Evolutionary conservation across 2,113 vertebrate genomes (phyloP), one percentile per base, ranked within the genome.

Genomic region (Nothoprocta pentlandii): DNA sequence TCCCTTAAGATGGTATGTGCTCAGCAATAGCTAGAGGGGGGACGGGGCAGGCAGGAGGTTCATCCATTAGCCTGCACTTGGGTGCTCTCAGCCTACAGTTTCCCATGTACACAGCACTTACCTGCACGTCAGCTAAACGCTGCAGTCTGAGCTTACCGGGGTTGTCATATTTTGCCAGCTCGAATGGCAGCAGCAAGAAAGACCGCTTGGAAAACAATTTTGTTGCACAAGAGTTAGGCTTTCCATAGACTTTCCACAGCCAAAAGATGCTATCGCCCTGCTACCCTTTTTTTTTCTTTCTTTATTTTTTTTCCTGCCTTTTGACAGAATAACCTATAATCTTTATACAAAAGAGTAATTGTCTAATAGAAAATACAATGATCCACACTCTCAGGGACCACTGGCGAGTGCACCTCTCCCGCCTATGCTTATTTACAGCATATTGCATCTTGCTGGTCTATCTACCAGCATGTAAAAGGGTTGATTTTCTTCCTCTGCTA

Each of bases 171-270:
- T 94, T 85, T 78, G 75, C 90, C 14, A 6, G 78, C 68, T 93
- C 74, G 78, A 95, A 92, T 77, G 92, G 82, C 90, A 70, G 61
- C 70, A 54, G 47, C 44, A 26, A 26, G 9, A 30, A 66, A 47
- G 47, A 89, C 58, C 69, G 86, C 44, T 78, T 64, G 34, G 34
- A 96, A 94, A 92, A 81, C n/a, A 92, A 44, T 93, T 94, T 66
- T 82, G 69, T 76, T 82, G 71, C n/a, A n/a, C 11, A 78, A 42
- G 85, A 76, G 62, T 46, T 67, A 85, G 90, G 90, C 89, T 77
- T 92, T 74, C 86, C 77, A 64, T 67, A 85, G 89, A 91, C 89
- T 76, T 92, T 70, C 86, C 74, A 61, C 54, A 92, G 92, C 62
- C 77, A 44, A 97, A 81, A 95, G 95, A 94, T 63, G 91, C 49